Percentiles rank a stretch among this genome's conserved stretches.
phyloP scores from a whole-genome alignment of 2,113 vertebrate genomes.

The Boulengeromyrus knoepffleri region DNA sequence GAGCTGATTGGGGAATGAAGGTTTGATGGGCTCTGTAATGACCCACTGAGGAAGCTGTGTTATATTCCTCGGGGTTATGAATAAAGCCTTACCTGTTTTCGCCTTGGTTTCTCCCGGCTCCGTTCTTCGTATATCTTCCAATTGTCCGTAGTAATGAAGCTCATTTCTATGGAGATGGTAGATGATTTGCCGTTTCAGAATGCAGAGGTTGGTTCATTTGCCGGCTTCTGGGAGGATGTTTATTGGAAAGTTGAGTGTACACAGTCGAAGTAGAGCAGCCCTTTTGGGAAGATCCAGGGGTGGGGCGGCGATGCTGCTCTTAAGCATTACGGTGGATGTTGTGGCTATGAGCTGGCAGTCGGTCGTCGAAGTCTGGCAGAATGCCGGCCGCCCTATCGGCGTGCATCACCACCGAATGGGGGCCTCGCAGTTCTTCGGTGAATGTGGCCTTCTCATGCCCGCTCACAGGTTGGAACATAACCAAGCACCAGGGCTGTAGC shows the following conservation, averaged over 20 bases:
- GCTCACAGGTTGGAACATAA: background rate
- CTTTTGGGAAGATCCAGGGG: background rate
- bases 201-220: background rate
- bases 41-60: constrained; percentile 17
- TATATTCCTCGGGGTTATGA: constrained; percentile 13
- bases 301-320: background rate
- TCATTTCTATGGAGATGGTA: constrained; percentile 10
- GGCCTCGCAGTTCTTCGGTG: background rate
- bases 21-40: constrained; percentile 31
- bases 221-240: background rate
- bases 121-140: constrained; percentile 7
- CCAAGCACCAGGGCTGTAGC: background rate
- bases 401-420: background rate
- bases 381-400: background rate
- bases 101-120: background rate
- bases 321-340: background rate
- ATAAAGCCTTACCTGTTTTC: constrained; percentile 10
- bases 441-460: background rate
- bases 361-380: background rate
- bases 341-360: background rate
- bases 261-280: background rate
- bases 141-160: constrained; percentile 4
- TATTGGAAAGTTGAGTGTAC: background rate
- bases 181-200: background rate
- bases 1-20: constrained; percentile 24